These are phyloP conservation scores for Pholis gunnellus DNA, from an alignment of 2,113 vertebrate species.

Conservation along the genomic window DNA sequence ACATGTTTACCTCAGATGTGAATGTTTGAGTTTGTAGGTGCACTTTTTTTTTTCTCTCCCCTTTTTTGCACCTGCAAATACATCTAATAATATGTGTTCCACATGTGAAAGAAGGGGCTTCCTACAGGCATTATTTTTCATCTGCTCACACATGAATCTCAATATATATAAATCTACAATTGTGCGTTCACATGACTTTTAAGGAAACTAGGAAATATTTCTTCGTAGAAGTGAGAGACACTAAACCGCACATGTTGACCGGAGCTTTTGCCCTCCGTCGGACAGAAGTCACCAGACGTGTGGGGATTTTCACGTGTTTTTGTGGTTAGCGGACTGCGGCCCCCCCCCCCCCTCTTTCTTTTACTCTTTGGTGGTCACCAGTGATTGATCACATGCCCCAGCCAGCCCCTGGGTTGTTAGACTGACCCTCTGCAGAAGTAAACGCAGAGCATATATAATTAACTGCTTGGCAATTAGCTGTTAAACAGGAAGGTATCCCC, in stretches of 20 bases:
- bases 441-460: conserved; percentile 58
- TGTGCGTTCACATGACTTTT: not conserved
- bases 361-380: conserved; percentile 62
- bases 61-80: not conserved
- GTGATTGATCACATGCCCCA: conserved; percentile 71
- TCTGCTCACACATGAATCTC: not conserved
- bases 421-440: conserved; percentile 54
- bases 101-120: not conserved
- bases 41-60: too few relatives aligned
- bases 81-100: conserved; percentile 1
- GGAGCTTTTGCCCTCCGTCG: conserved; percentile 32
- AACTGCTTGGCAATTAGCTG: conserved; percentile 65
- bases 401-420: conserved; percentile 50
- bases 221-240: not conserved
- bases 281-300: conserved; percentile 35
- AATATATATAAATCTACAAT: not conserved
- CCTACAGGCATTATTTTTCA: not conserved
- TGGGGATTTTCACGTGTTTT: conserved; percentile 71
- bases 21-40: not conserved
- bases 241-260: conserved; percentile 39
- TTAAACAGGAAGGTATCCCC: conserved; percentile 73
- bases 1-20: conserved; percentile 11
- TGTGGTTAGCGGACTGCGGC: conserved; percentile 43
- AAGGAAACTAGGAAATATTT: not conserved
- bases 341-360: conserved; percentile 14